Evolutionary conservation across 2,888 invertebrate species (phyloP), one percentile per base, ranked within the genome.

Genomic region (Ochropacha duplaris): DNA sequence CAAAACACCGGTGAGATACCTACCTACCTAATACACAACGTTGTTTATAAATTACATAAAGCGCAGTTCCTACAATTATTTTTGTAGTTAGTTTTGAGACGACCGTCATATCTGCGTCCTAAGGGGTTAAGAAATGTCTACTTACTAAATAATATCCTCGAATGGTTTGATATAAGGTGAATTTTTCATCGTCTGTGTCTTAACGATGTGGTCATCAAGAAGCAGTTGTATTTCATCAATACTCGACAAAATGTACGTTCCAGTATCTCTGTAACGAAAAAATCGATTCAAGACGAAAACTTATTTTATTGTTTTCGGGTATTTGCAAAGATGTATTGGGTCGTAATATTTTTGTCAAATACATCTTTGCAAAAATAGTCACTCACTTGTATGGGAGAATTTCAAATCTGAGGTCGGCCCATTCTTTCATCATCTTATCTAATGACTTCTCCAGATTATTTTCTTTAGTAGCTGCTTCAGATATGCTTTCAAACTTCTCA

Each of bases 161-260:
- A 99, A 98, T 0, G 99, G 99, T 81, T 98, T 98, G 65, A 99
- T 98, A 76, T 98, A 99, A 0, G 98, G 98, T 0, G 99, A 99
- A 78, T 98, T 98, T 87, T 98, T 97, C 98, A 99, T 99, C 0
- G 99, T 98, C 84, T 99, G 98, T 1, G 98, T 98, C 88, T 99
- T 99, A 9, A 99, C 97, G 68, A 99, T 96, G 82, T 99, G 99
- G 84, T 99, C 99, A 84, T 99, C 99, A 57, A 99, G 88, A 54
- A 98, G 88, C 36, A 98, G 92, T 87, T 99, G 99, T 78, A 99
- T 98, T 74, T 99, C 98, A 86, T 99, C 99, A 5, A 99, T 95
- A 60, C 97, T 95, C 0, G 98, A 96, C 62, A 99, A 91, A 68
- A 99, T 98, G 72, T 94, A 96, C 0, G 98, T 98, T 12, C 98